phyloP scores from a whole-genome alignment of 2,797 vertebrate genomes.

The Myotis pilosus region DNA sequence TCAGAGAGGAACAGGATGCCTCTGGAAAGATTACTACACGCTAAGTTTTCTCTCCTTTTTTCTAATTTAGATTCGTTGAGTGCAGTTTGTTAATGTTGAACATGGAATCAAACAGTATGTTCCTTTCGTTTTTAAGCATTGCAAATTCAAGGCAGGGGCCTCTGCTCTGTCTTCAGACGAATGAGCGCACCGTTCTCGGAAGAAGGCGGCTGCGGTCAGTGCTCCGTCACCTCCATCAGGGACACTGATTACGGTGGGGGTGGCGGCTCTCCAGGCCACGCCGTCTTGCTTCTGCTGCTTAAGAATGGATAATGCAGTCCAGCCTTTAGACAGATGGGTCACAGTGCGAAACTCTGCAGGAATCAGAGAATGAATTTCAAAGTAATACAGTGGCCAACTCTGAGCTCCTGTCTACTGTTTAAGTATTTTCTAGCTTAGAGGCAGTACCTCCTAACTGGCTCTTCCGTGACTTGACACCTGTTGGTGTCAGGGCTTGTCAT shows the following conservation, averaged over 20 bases:
- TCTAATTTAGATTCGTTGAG: constrained; percentile 49
- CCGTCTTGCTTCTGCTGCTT: constrained; percentile 60
- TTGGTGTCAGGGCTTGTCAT: not conserved
- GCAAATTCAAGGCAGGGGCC: constrained; percentile 45
- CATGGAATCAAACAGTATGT: constrained; percentile 54
- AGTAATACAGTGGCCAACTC: constrained; percentile 42
- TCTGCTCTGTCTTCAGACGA: constrained; percentile 50
- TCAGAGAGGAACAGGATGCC: constrained; percentile 65
- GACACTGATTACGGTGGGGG: constrained; percentile 62
- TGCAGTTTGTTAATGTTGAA: constrained; percentile 64
- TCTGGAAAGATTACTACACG: constrained; percentile 62
- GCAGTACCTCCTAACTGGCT: not conserved
- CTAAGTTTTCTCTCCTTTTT: constrained; percentile 39
- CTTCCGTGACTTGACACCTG: not conserved
- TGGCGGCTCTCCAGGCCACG: constrained; percentile 66
- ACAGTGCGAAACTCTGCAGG: constrained; percentile 51
- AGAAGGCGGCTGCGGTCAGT: not conserved
- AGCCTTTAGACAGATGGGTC: constrained; percentile 76
- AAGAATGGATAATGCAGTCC: constrained; percentile 71
- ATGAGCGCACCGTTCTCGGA: constrained; percentile 53
- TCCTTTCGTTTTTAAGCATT: constrained; percentile 62
- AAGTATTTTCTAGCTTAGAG: constrained; percentile 47
- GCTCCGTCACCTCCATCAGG: constrained; percentile 75
- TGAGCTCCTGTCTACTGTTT: constrained; percentile 29
- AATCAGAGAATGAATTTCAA: constrained; percentile 52